phyloP scores from a whole-genome alignment of 2,113 vertebrate genomes.

The Numenius arquata region DNA sequence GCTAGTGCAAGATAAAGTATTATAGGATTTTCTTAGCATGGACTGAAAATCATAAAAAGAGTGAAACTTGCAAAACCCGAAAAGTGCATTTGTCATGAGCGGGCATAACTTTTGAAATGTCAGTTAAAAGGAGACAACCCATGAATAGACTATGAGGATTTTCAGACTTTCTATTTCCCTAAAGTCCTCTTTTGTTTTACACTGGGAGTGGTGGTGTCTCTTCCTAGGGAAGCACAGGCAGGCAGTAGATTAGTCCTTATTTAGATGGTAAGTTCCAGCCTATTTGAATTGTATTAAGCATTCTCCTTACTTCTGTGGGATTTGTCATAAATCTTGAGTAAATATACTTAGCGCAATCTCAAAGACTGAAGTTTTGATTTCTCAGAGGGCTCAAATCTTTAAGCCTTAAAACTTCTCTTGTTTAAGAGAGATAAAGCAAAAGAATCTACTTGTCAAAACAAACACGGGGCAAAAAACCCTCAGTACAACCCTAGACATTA shows the following conservation, averaged over 20 bases:
- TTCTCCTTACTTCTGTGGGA: conserved; percentile 63
- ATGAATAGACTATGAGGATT: conserved; percentile 59
- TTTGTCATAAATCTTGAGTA: conserved; percentile 67
- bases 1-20: conserved; percentile 6
- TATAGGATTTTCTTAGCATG: neutral
- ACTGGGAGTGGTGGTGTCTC: conserved; percentile 37
- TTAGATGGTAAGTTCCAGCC: conserved; percentile 64
- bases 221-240: conserved; percentile 34
- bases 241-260: conserved; percentile 62
- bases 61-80: conserved; percentile 9
- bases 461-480: conserved; percentile 22
- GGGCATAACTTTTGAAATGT: conserved; percentile 54
- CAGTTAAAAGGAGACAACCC: conserved; percentile 46
- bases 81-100: conserved; percentile 34
- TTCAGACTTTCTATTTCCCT: conserved; percentile 50
- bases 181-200: conserved; percentile 60
- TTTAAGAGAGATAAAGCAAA: conserved; percentile 69
- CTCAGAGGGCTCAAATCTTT: conserved; percentile 64
- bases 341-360: conserved; percentile 58
- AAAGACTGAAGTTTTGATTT: conserved; percentile 67
- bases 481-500: conserved; percentile 56
- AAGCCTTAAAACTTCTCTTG: conserved; percentile 60
- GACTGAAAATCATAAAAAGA: conserved; percentile 32
- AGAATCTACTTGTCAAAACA: conserved; percentile 69
- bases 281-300: conserved; percentile 69